Conservation (phyloP, 2,113 vertebrate species). For the Callaeas wilsoni region DNA sequence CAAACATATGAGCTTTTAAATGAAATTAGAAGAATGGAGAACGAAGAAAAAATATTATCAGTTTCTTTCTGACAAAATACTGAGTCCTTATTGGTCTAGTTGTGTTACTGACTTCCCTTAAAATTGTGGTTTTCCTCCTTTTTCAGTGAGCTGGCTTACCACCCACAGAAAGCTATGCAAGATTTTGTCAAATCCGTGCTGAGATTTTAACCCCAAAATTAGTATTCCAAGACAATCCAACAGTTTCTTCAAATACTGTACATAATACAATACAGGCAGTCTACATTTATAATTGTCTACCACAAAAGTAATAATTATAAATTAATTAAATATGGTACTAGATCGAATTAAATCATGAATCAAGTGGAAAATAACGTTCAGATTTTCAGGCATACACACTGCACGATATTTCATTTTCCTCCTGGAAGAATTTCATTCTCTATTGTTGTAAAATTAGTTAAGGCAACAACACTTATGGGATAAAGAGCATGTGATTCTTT, state of each 20-base stretch:
- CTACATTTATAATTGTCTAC: neutral
- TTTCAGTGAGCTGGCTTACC: neutral
- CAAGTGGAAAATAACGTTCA: neutral
- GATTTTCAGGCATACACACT: neutral
- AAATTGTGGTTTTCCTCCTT: neutral
- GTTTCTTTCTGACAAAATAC: neutral
- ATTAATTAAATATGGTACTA: neutral
- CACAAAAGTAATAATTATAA: neutral
- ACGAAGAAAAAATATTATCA: neutral
- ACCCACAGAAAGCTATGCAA: neutral
- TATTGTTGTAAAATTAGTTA: neutral
- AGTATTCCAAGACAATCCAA: neutral
- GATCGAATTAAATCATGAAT: neutral
- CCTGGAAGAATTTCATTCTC: neutral
- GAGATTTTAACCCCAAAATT: neutral
- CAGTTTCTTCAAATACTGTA: neutral
- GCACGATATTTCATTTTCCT: neutral
- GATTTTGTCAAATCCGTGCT: neutral
- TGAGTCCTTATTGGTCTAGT: neutral
- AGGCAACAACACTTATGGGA: neutral
- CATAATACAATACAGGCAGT: neutral
- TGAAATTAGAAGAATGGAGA: neutral
- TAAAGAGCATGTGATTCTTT: neutral
- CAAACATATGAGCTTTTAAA: neutral
- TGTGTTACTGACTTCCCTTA: neutral